Base-by-base conservation (phyloP, 1,140 invertebrate species). In the Latrodectus geometricus region DNA sequence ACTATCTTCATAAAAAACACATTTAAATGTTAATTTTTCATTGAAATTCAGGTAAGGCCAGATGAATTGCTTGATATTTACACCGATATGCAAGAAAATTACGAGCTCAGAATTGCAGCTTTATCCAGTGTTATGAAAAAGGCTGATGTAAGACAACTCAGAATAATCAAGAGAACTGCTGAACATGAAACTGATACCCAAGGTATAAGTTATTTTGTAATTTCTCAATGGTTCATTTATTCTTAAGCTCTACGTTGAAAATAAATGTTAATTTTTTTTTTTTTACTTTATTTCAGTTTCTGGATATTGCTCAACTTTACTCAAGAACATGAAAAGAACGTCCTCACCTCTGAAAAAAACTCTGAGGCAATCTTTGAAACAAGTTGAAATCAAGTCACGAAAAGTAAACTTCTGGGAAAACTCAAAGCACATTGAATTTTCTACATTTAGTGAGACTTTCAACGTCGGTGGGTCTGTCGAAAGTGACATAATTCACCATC, bases 401-500 rank as follows among this genome's bases (percentile, higher is more conserved):
- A 11, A 48, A 61, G 69, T 75, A 17, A 52, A 49, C n/a, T 87
- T 65, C 48, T 87, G 68, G 76, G 54, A 79, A 66, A 80, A 65
- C 21, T 87, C 86, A 9, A 87, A 82, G 50, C 81, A 87, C 52
- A 76, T 87, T 76, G 86, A 87, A 61, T 15, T 75, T 3, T 82
- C 86, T 49, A 15, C 23, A 11, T 82, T 69, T 65, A 68, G 23
- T 21, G 56, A 76, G 48, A 9, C 20, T 4, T 50, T 76, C 7
- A 87, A 87, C 17, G 15, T 61, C 15, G 86, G 86, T 11, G 86
- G 17, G n/a, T 21, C 11, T n/a, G 8, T 87, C 21, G 86, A 87
- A 82, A 49, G 49, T 48, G 69, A 87, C 48, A 69, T 82, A 15
- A 61, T 99, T 89, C 98, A 95, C 92, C 97, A 96, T 0, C 94